Evolutionary conservation across 2,797 vertebrate genomes (phyloP).

Genomic region (Sebastes alutus): DNA sequence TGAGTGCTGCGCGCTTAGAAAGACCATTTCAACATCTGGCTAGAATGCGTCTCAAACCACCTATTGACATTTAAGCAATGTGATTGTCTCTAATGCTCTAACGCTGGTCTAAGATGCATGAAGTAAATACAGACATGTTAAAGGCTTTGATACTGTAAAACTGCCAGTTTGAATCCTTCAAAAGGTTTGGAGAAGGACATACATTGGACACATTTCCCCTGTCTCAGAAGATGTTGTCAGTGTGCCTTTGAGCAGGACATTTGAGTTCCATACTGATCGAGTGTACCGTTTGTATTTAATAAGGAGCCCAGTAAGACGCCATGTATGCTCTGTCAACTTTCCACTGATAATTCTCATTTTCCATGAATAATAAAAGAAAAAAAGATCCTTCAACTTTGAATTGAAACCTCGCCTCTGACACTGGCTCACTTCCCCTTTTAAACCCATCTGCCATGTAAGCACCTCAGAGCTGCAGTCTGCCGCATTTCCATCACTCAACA

Average conservation of each 20-base stretch:
- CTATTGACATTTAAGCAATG: not conserved
- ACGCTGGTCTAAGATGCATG: not conserved
- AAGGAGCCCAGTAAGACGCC: not conserved
- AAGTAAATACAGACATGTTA: not conserved
- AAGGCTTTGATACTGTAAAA: not conserved
- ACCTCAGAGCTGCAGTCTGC: constrained; percentile 60
- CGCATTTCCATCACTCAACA: constrained; percentile 66
- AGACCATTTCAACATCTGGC: not conserved
- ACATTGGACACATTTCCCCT: not conserved
- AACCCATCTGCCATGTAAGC: constrained; percentile 60
- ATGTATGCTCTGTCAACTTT: constrained; percentile 12
- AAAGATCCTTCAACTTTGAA: constrained; percentile 41
- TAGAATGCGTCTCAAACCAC: not conserved
- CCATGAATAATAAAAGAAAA: constrained; percentile 54
- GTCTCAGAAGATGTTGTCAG: not conserved
- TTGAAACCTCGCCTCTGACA: constrained; percentile 58
- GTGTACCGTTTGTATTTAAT: not conserved
- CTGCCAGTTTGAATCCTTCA: not conserved
- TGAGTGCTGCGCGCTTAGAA: not conserved
- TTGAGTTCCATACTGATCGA: not conserved
- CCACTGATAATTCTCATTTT: constrained; percentile 16
- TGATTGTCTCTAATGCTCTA: too few species aligned
- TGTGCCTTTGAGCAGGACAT: not conserved
- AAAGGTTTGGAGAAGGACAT: not conserved
- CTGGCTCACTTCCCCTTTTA: constrained; percentile 49